These are phyloP conservation scores for Dolichoris vasculosae DNA, from an alignment of 1,140 invertebrate species.

Conservation along the genomic window DNA sequence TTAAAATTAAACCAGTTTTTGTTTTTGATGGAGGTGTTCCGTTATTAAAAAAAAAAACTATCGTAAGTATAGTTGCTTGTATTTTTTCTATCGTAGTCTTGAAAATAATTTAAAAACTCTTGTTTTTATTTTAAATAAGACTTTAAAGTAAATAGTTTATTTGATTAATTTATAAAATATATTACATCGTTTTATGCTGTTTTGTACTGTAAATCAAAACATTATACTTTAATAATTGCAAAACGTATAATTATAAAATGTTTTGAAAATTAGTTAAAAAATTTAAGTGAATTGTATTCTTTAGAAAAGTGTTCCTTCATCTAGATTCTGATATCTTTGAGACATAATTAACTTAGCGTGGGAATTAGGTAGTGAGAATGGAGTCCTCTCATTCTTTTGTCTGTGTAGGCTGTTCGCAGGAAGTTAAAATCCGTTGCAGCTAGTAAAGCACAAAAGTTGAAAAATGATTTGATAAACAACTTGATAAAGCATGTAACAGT, in stretches of 20 bases:
- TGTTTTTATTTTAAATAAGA: not conserved
- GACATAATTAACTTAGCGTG: slow-evolving; percentile 67
- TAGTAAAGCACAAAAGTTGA: slow-evolving; percentile 82
- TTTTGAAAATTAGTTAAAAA: slow-evolving; percentile 16
- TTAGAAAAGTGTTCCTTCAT: slow-evolving; percentile 55
- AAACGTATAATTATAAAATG: not conserved
- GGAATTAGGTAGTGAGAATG: slow-evolving; percentile 71
- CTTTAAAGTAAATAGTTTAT: not conserved
- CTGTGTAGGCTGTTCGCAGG: slow-evolving; percentile 82
- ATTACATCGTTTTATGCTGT: not conserved
- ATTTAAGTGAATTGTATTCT: slow-evolving; percentile 18
- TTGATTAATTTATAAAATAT: too few species aligned
- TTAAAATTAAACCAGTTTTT: slow-evolving; percentile 97
- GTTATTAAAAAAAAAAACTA: slow-evolving; percentile 91
- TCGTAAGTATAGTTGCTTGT: slow-evolving; percentile 80
- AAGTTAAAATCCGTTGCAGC: slow-evolving; percentile 83
- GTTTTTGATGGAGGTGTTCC: slow-evolving; percentile 99
- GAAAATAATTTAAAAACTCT: not conserved
- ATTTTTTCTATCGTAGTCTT: not conserved
- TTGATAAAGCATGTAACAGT: slow-evolving; percentile 76
- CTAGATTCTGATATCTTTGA: slow-evolving; percentile 69
- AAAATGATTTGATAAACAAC: slow-evolving; percentile 83
- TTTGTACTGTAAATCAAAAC: slow-evolving; percentile 16
- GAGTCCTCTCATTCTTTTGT: slow-evolving; percentile 67
- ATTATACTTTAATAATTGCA: slow-evolving; percentile 18